These are phyloP conservation scores for Melanotaenia pygmaea DNA, from an alignment of 2,797 vertebrate species.

Conservation along the genomic window DNA sequence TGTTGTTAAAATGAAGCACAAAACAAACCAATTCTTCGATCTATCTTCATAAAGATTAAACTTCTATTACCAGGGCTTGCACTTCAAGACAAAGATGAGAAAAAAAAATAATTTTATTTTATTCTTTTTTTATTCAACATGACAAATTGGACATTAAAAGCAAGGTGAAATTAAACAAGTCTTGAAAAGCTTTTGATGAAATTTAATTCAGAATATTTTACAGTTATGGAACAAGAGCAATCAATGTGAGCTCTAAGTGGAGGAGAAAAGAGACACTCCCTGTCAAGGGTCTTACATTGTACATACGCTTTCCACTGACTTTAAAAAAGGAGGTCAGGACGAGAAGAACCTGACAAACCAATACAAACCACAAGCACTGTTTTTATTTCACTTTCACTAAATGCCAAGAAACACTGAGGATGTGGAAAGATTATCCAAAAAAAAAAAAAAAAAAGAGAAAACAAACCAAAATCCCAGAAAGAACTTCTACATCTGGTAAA, in stretches of 20 bases:
- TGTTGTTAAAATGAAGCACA: no score
- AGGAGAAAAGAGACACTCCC: constrained; percentile 61
- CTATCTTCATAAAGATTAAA: neutral
- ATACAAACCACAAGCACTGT: constrained; percentile 79
- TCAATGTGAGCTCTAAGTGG: constrained; percentile 65
- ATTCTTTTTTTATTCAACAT: constrained; percentile 79
- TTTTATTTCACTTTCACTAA: constrained; percentile 74
- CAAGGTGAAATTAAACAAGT: constrained; percentile 78
- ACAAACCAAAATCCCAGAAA: constrained; percentile 41
- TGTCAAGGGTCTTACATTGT: constrained; percentile 69
- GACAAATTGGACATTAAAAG: constrained; percentile 84
- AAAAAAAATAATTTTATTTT: no score
- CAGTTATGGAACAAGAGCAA: constrained; percentile 72
- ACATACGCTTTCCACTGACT: constrained; percentile 67
- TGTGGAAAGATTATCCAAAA: constrained; percentile 65
- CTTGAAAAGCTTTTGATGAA: constrained; percentile 72
- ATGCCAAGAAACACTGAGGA: constrained; percentile 76
- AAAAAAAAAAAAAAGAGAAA: constrained; percentile 50
- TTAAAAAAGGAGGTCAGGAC: constrained; percentile 61
- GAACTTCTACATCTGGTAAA: constrained; percentile 70
- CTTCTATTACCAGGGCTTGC: neutral
- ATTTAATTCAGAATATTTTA: constrained; percentile 77
- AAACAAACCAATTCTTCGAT: no score
- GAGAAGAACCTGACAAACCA: constrained; percentile 77
- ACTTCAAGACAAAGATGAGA: neutral